Base-by-base conservation (phyloP, 1,140 invertebrate genomes). In the Cephus cinctus region DNA sequence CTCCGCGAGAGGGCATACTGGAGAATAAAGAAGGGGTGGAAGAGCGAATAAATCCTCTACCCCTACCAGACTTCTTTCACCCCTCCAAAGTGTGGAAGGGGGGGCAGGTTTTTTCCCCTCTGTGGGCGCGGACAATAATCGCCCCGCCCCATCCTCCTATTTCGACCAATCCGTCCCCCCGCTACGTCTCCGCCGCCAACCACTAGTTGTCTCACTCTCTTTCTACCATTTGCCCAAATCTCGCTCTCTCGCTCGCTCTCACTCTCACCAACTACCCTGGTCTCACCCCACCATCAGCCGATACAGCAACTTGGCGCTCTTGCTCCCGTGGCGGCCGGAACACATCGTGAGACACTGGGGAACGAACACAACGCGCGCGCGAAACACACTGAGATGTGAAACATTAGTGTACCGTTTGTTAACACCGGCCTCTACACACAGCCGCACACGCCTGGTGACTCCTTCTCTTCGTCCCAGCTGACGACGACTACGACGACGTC, bases 31-130 rank as follows among this genome's bases (percentile, higher is more conserved):
- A 38, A 36, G 57, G 54, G 15, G 19, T 38, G 21, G 19, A 40
- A 47, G 30, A 36, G 47, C 16, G 44, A 36, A 57, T 62, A 67
- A 68, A 65, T 67, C 53, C 59, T 58, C 12, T 5, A 35, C 59
- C 68, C 65, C 67, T 64, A 52, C 63, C 57, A 57, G 36, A 54
- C 42, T 61, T 69, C 61, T 69, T 72, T 70, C 54, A 34, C 46
- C 47, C 51, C 67, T 61, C 67, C 69, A 54, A 57, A 51, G 41
- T 22, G 48, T 63, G 59, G 47, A 50, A 56, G 53, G 63, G 59
- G 56, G 68, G 64, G 64, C 62, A 56, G 72, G 54, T 75, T 80
- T 80, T 80, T 80, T 80, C 76, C 77, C 79, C 78, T 77, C 74
- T 59, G 62, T 65, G 73, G 75, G 78, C 69, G 69, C 65, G 73